Percentiles rank a stretch among this genome's conserved stretches.
Conservation (phyloP, 92 coral and sea anemone genomes). For the Isaurus tuberculatus region DNA sequence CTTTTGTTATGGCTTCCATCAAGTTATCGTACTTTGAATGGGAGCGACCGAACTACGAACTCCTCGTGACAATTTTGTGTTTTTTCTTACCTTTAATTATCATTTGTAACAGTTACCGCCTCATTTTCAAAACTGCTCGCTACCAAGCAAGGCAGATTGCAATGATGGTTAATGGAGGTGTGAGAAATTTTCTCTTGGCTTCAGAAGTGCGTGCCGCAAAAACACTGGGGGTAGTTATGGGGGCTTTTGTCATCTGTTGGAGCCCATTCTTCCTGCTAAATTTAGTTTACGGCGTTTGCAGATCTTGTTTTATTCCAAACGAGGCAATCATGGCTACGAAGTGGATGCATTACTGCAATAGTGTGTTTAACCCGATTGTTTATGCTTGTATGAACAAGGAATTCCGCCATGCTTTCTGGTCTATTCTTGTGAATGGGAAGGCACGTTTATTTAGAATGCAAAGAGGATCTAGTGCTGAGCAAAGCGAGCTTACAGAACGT, state of each 20-base stretch:
- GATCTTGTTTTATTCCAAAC: slow-evolving; percentile 46
- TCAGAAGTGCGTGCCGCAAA: slow-evolving; percentile 95
- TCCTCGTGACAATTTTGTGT: slow-evolving; percentile 78
- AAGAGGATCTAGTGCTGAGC: slow-evolving; percentile 27
- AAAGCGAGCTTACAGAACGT: slow-evolving; percentile 37
- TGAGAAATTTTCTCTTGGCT: slow-evolving; percentile 85
- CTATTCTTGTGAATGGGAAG: slow-evolving; percentile 69
- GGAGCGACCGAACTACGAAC: slow-evolving; percentile 82
- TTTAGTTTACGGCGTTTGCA: slow-evolving; percentile 79
- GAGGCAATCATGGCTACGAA: slow-evolving; percentile 86
- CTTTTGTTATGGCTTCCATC: slow-evolving; percentile 74
- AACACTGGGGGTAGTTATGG: slow-evolving; percentile 92
- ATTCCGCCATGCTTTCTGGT: slow-evolving; percentile 80
- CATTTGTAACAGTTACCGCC: slow-evolving; percentile 78
- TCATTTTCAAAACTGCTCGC: slow-evolving; percentile 92
- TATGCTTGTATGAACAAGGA: slow-evolving; percentile 96
- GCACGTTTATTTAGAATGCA: slow-evolving; percentile 37
- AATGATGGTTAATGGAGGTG: slow-evolving; percentile 88
- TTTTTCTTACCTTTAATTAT: slow-evolving; percentile 82
- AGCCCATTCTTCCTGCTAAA: slow-evolving; percentile 85
- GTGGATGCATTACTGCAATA: slow-evolving; percentile 94
- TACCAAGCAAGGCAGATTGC: slow-evolving; percentile 94
- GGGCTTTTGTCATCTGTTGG: slow-evolving; percentile 94
- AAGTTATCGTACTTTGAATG: slow-evolving; percentile 67
- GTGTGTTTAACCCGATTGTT: slow-evolving; percentile 87